Percentiles rank a stretch among this genome's conserved stretches.
Conservation (phyloP, 2,113 vertebrate genomes). For the Anarrhichthys ocellatus region DNA sequence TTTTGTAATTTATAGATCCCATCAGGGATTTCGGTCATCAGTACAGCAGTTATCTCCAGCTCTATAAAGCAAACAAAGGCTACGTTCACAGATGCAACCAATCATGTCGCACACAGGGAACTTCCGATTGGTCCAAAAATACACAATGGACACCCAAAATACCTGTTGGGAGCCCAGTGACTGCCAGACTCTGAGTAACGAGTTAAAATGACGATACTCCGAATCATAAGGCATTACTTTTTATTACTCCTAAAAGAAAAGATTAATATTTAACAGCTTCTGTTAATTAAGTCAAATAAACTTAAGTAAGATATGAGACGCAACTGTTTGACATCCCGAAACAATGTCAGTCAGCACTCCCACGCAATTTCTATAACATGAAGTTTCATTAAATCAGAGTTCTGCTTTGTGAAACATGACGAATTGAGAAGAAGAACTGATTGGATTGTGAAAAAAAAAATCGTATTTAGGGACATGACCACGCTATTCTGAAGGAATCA, state of each 20-base stretch:
- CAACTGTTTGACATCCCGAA: background rate
- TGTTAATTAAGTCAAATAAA: too few species aligned
- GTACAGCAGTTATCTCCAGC: slow-evolving; percentile 6
- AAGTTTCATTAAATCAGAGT: too few species aligned
- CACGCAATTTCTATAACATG: background rate
- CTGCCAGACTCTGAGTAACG: too few species aligned
- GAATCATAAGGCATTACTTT: too few species aligned
- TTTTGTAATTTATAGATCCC: slow-evolving; percentile 43
- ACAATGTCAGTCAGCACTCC: background rate
- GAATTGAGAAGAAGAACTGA: too few species aligned
- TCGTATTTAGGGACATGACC: background rate
- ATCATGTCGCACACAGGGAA: too few species aligned
- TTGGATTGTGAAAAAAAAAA: too few species aligned
- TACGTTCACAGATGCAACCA: background rate
- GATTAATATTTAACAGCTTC: too few species aligned
- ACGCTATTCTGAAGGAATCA: background rate
- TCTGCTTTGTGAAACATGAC: too few species aligned
- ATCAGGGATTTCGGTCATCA: slow-evolving; percentile 24
- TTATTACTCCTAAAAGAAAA: too few species aligned
- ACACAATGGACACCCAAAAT: background rate
- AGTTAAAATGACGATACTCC: too few species aligned
- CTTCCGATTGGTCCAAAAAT: background rate
- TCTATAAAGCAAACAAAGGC: background rate
- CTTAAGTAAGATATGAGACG: background rate
- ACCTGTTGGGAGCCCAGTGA: background rate